Percentiles rank a stretch among this genome's conserved stretches.
Evolutionary conservation across 1,140 invertebrate genomes (phyloP).

Genomic region (Bombus pascuorum): DNA sequence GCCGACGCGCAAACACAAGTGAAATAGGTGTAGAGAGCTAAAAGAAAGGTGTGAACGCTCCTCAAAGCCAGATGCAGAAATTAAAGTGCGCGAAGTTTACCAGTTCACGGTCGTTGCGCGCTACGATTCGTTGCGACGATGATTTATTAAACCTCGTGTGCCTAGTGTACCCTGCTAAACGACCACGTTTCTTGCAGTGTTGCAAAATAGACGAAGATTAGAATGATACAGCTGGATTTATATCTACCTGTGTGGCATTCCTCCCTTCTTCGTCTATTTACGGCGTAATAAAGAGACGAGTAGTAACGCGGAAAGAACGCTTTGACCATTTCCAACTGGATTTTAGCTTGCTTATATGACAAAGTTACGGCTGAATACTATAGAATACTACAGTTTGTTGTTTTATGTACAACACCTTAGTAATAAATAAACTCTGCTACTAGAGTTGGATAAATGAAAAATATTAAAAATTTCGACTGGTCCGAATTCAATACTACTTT

Average conservation of each 20-base stretch:
- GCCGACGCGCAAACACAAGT: neutral
- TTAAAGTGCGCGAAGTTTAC: neutral
- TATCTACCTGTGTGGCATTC: neutral
- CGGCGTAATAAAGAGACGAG: neutral
- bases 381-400: neutral
- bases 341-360: neutral
- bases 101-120: slow-evolving; percentile 18
- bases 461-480: no score
- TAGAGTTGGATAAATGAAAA: no score
- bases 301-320: neutral
- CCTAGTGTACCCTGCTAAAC: neutral
- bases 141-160: slow-evolving; percentile 8
- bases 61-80: slow-evolving; percentile 8
- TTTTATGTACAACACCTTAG: neutral
- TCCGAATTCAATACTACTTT: no score
- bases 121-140: neutral
- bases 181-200: neutral
- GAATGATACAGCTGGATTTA: neutral
- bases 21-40: neutral
- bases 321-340: neutral
- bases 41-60: neutral
- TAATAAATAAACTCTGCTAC: no score
- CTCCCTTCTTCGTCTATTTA: neutral
- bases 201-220: neutral
- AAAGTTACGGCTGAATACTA: neutral